Percentiles rank a stretch among this genome's conserved stretches.
phyloP scores from a whole-genome alignment of 2,797 vertebrate species.

The Pelobates cultripes region DNA sequence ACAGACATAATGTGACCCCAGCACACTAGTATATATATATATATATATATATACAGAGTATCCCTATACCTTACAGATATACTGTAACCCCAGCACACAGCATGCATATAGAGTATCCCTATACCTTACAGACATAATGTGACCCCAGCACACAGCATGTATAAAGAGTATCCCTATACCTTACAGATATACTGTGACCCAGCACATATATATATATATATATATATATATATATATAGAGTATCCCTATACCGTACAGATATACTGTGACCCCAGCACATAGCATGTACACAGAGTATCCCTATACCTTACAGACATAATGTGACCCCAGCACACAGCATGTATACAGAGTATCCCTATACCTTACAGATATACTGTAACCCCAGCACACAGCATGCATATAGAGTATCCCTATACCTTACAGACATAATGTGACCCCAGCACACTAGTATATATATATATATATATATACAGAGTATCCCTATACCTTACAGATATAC shows the following conservation, averaged over 20 bases:
- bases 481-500: not conserved
- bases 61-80: not conserved
- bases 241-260: not conserved
- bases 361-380: not conserved
- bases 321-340: not conserved
- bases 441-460: no score
- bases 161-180: not conserved
- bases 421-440: not conserved
- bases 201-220: no score
- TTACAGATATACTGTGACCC: not conserved
- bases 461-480: not conserved
- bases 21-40: no score
- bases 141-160: not conserved
- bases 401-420: not conserved
- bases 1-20: not conserved
- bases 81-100: not conserved
- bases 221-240: not conserved
- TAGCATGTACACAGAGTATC: not conserved
- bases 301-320: not conserved
- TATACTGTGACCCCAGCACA: not conserved
- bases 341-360: not conserved
- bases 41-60: no score
- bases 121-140: not conserved
- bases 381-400: not conserved
- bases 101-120: not conserved